A percentile compares a stretch with the other conserved stretches of the same genome.
phyloP scores from a whole-genome alignment of 2,797 vertebrate species.

The Leptodactylus fallax region DNA sequence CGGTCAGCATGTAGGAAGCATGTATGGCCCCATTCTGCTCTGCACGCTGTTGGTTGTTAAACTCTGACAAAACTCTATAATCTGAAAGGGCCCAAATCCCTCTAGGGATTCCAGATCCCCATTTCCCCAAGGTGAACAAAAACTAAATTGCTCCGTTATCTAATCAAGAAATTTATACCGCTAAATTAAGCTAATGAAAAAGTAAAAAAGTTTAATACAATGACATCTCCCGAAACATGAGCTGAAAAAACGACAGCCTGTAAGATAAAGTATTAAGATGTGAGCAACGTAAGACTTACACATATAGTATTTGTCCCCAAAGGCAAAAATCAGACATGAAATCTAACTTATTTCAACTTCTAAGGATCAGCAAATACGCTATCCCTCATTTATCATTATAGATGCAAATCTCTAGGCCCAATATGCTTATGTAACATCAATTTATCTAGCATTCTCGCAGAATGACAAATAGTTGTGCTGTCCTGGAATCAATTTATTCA shows the following conservation, averaged over 20 bases:
- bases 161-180: too few species aligned
- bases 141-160: too few species aligned
- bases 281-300: neutral
- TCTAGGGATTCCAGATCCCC: too few species aligned
- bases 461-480: neutral
- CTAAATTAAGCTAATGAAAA: too few species aligned
- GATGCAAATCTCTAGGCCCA: neutral
- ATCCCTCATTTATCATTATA: constrained; percentile 6
- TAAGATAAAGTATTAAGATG: neutral
- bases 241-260: neutral
- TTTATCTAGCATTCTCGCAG: neutral
- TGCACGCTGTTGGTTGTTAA: too few species aligned
- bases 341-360: neutral
- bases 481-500: constrained; percentile 17
- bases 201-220: too few species aligned
- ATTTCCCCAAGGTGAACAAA: too few species aligned
- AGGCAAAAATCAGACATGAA: neutral
- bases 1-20: too few species aligned
- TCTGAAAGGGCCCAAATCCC: too few species aligned
- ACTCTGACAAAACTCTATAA: too few species aligned
- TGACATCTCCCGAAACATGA: too few species aligned
- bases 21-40: too few species aligned
- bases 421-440: constrained; percentile 6
- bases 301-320: neutral
- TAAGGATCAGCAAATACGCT: neutral